These are phyloP conservation scores for Cyanocitta stelleri DNA, from an alignment of 2,113 vertebrate genomes.

Conservation along the genomic window DNA sequence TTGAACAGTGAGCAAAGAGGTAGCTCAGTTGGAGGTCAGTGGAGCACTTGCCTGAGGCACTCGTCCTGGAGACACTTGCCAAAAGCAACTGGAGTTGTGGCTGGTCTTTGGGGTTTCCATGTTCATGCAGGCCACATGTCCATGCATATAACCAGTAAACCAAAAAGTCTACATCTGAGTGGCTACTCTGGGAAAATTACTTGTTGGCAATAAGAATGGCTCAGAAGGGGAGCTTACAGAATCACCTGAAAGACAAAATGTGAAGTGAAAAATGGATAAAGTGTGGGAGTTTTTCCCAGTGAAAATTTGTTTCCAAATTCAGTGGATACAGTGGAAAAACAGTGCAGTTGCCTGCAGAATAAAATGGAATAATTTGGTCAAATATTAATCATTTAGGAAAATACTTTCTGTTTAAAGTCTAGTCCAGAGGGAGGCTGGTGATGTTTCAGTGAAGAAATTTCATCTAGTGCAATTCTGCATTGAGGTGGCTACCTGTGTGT, in stretches of 20 bases:
- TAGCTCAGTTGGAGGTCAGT: background rate
- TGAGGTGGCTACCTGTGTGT: rapidly evolving
- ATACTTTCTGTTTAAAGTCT: background rate
- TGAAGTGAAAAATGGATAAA: background rate
- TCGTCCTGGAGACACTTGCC: background rate
- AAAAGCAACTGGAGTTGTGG: background rate
- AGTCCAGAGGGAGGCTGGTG: background rate
- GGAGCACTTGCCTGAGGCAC: background rate
- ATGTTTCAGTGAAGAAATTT: background rate
- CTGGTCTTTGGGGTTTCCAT: background rate
- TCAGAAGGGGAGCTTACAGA: background rate
- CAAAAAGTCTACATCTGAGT: background rate
- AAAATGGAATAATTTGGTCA: background rate
- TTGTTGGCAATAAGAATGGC: background rate
- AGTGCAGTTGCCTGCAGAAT: background rate
- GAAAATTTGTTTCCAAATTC: background rate
- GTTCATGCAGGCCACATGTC: background rate
- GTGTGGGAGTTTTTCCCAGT: background rate
- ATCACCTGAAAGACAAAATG: background rate
- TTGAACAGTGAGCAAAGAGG: background rate
- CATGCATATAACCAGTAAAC: background rate
- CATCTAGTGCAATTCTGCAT: background rate
- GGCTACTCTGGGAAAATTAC: background rate
- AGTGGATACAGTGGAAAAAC: background rate
- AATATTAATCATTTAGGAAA: background rate